Evolutionary conservation across 2,113 vertebrate species (phyloP).

Genomic region (Sebastes fasciatus): DNA sequence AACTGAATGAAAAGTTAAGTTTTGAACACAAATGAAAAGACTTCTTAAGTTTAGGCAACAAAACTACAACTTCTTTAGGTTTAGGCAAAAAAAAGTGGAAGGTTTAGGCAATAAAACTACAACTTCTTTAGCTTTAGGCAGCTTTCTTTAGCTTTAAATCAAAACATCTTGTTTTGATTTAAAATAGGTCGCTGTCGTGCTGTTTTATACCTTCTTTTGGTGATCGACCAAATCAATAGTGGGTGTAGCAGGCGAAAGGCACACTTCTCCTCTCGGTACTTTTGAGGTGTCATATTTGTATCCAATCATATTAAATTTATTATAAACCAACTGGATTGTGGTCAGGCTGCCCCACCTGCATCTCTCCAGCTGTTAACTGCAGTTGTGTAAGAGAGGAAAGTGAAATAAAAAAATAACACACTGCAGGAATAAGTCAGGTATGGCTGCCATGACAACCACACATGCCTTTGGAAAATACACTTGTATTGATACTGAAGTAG

Average conservation of each 20-base stretch:
- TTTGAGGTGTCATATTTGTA: not conserved
- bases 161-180: too few species aligned
- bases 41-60: too few species aligned
- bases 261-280: not conserved
- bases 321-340: not conserved
- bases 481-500: not conserved
- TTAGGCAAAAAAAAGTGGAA: too few species aligned
- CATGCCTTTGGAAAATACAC: not conserved
- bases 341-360: not conserved
- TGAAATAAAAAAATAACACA: not conserved
- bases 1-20: too few species aligned
- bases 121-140: too few species aligned
- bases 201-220: too few species aligned
- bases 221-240: too few species aligned
- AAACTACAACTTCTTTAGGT: too few species aligned
- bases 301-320: not conserved
- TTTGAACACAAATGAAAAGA: too few species aligned
- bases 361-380: slow-evolving; percentile 27
- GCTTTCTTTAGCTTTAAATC: too few species aligned
- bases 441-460: slow-evolving; percentile 8
- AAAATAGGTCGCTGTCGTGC: too few species aligned
- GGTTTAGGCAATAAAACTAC: too few species aligned
- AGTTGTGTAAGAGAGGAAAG: not conserved
- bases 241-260: not conserved
- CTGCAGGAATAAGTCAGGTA: slow-evolving; percentile 14